A percentile compares a stretch with the other conserved stretches of the same genome.
phyloP scores from a whole-genome alignment of 1,140 invertebrate species.

The Eulimnadia texana region DNA sequence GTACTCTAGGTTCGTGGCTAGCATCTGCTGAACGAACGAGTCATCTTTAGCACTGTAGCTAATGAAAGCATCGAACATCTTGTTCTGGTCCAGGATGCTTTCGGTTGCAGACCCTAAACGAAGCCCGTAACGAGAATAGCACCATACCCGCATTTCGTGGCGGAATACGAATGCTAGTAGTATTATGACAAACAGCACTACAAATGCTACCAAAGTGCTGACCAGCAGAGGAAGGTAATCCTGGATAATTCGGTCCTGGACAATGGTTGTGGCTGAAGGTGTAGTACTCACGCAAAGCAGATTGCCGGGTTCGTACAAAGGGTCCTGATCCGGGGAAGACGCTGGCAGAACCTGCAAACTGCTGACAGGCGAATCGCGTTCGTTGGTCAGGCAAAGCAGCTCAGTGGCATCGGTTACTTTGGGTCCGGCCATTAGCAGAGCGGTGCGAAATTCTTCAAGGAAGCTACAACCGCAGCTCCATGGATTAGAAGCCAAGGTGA shows the following conservation, averaged over 20 bases:
- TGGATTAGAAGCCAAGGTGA: conserved; percentile 59
- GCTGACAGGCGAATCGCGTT: conserved; percentile 1
- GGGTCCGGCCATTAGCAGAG: conserved; percentile 20
- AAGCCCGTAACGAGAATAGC: conserved; percentile 73
- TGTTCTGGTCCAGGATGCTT: conserved; percentile 50
- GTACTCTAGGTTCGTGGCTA: conserved; percentile 67
- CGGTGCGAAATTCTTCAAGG: conserved; percentile 48
- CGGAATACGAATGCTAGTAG: conserved; percentile 54
- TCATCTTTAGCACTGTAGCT: conserved; percentile 88
- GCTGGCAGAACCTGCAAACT: conserved; percentile 11
- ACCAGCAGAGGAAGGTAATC: conserved; percentile 65
- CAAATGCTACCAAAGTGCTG: conserved; percentile 48
- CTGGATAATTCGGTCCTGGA: conserved; percentile 50
- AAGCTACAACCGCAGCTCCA: conserved; percentile 82
- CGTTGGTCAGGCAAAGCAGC: conserved; percentile 23
- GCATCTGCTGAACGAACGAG: conserved; percentile 70
- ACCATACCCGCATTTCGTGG: conserved; percentile 76
- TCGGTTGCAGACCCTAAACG: conserved; percentile 34
- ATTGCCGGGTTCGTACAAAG: not conserved
- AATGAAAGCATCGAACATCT: conserved; percentile 83
- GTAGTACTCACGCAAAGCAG: conserved; percentile 40
- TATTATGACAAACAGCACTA: conserved; percentile 51
- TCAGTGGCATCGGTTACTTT: conserved; percentile 23
- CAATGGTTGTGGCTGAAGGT: conserved; percentile 41
- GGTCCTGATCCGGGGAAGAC: not conserved